Evolutionary conservation across 2,888 invertebrate genomes (phyloP), one percentile per base, ranked within the genome.

Genomic region (Melanostoma scalare): DNA sequence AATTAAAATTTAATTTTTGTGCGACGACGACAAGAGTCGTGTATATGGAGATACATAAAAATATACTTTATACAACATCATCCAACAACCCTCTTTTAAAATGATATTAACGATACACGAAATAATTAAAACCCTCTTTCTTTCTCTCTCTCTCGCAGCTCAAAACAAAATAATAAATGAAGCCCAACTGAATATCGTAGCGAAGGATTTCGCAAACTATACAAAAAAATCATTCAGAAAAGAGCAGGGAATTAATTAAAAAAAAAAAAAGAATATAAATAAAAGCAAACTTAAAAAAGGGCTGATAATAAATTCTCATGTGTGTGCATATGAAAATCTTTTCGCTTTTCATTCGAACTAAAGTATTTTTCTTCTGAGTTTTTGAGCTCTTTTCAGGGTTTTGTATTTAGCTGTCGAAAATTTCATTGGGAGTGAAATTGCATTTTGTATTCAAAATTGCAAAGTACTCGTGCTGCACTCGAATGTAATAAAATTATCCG

Each of bases 61-160:
- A 38, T 36, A 42, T 61, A 69, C 20, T 65, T 35, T 60, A 53
- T 67, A 60, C 56, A 67, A 52, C 44, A 63, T 36, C 61, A 38
- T 53, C 30, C 9, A 50, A 52, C 50, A 52, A 20, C 33, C 38
- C 77, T 72, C 65, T 58, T 71, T 80, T 80, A 60, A 80, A 68
- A 81, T 81, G 38, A 55, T 77, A 81, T 81, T 81, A 77, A 81
- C 81, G 77, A 60, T 72, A 68, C 67, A 68, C 81, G 55, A 68
- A 81, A 81, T 76, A 81, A 81, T 81, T 72, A 81, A 76, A 81
- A 67, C 72, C 36, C 67, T 63, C 20, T 20, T 20, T 36, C 48
- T 63, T 48, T 63, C 33, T 63, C 5, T 9, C 38, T 33, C 38
- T 31, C 58, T 58, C 58, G 35, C 56, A 52, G 31, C 31, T 50